Conservation (phyloP, 2,888 invertebrate species). For the Rosalia funebris region DNA sequence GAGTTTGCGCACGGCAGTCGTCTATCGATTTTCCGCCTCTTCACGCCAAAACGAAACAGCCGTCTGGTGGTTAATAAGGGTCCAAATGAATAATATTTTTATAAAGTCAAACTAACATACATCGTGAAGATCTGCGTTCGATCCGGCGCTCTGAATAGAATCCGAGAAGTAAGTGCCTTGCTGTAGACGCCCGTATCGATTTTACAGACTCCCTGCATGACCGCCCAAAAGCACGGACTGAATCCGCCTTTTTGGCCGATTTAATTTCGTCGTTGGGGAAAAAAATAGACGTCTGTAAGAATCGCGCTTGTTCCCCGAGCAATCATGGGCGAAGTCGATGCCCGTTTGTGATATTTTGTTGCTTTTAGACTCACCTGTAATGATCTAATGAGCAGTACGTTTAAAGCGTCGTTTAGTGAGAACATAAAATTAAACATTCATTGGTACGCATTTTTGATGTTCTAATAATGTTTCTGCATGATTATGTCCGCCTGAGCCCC, state of each 20-base stretch:
- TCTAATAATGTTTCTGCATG: constrained; percentile 23
- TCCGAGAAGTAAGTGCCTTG: constrained; percentile 20
- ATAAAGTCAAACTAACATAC: constrained; percentile 12
- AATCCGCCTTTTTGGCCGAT: too few relatives aligned
- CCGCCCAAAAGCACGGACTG: constrained; percentile 28
- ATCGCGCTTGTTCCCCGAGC: background rate
- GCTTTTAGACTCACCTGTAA: constrained; percentile 39
- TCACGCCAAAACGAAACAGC: constrained; percentile 24
- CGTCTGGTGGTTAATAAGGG: constrained; percentile 27
- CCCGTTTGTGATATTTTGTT: constrained; percentile 34
- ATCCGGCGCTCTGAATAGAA: constrained; percentile 1
- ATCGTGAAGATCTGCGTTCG: constrained; percentile 12
- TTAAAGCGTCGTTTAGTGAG: constrained; percentile 66
- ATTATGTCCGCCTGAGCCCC: background rate
- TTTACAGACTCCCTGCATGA: constrained; percentile 41
- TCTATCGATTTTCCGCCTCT: constrained; percentile 36
- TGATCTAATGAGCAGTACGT: constrained; percentile 61
- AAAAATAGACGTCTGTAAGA: background rate
- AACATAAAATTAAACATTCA: constrained; percentile 65
- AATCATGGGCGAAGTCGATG: constrained; percentile 29
- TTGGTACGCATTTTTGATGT: constrained; percentile 58
- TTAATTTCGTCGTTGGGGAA: background rate
- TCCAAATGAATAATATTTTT: constrained; percentile 29
- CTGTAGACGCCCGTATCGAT: constrained; percentile 43
- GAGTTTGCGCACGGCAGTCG: constrained; percentile 35